These are phyloP conservation scores for Nudaria mundana DNA, from an alignment of 2,888 invertebrate genomes.

Conservation along the genomic window DNA sequence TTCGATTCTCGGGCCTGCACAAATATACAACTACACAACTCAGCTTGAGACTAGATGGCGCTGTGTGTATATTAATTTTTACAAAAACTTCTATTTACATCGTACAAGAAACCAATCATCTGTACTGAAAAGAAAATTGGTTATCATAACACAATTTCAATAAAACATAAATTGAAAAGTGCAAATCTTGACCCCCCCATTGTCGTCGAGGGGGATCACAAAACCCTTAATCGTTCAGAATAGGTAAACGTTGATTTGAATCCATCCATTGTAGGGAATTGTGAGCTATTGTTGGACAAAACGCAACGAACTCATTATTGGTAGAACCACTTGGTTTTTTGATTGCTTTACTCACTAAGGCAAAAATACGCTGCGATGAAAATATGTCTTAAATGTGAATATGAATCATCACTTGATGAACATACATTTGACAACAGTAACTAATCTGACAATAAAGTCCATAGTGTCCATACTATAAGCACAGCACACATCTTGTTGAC, in stretches of 20 bases:
- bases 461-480: too few species aligned
- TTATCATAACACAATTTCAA: conserved; percentile 34
- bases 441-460: too few species aligned
- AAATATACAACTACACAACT: background rate
- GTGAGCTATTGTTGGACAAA: conserved; percentile 37
- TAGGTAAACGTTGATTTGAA: conserved; percentile 51
- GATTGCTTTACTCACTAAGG: conserved; percentile 36
- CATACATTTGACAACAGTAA: too few species aligned
- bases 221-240: conserved; percentile 52
- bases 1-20: too few species aligned
- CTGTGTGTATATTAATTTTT: background rate
- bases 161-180: conserved; percentile 29
- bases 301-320: conserved; percentile 55
- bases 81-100: background rate
- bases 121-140: conserved; percentile 18
- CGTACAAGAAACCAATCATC: conserved; percentile 19
- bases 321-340: conserved; percentile 39
- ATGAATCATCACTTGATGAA: too few species aligned
- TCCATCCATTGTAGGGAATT: conserved; percentile 41
- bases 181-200: conserved; percentile 32
- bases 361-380: conserved; percentile 21
- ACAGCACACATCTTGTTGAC: too few species aligned
- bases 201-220: conserved; percentile 39
- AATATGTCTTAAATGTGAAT: too few species aligned
- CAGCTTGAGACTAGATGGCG: too few species aligned